Conservation (phyloP, 1,140 invertebrate species). For the Rhagoletis zephyria region DNA sequence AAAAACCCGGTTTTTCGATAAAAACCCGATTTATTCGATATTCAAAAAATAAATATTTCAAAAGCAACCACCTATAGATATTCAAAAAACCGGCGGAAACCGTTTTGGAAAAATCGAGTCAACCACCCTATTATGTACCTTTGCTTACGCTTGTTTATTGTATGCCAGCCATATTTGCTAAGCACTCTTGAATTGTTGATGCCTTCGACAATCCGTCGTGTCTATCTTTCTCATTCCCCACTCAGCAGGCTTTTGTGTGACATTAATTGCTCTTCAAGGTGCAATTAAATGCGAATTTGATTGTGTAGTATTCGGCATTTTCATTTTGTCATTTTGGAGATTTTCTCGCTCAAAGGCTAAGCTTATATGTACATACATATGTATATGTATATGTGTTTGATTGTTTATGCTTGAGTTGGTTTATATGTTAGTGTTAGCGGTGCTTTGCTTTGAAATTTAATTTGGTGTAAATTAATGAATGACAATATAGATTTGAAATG, state of each 20-base stretch:
- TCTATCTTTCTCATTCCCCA: not conserved
- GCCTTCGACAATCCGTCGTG: constrained; percentile 9
- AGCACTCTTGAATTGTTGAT: constrained; percentile 19
- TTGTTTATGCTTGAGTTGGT: not conserved
- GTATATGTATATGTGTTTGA: not conserved
- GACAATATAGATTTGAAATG: constrained; percentile 18
- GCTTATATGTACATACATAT: not conserved
- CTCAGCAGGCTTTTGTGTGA: constrained; percentile 23
- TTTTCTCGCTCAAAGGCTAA: not conserved
- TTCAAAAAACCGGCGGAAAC: too few relatives aligned
- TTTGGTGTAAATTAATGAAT: constrained; percentile 17
- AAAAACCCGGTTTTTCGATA: too few relatives aligned
- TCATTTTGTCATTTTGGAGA: constrained; percentile 13
- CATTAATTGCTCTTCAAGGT: constrained; percentile 50
- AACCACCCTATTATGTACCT: too few relatives aligned
- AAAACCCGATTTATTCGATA: too few relatives aligned
- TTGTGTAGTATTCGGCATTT: not conserved
- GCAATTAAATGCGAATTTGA: constrained; percentile 45
- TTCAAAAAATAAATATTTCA: too few relatives aligned
- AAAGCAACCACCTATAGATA: too few relatives aligned
- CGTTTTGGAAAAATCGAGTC: too few relatives aligned
- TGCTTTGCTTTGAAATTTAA: not conserved
- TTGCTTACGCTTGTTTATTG: not conserved
- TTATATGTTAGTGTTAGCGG: not conserved
- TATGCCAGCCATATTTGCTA: not conserved